Evolutionary conservation across 1,140 invertebrate species (phyloP).

Genomic region (Heterodera schachtii): DNA sequence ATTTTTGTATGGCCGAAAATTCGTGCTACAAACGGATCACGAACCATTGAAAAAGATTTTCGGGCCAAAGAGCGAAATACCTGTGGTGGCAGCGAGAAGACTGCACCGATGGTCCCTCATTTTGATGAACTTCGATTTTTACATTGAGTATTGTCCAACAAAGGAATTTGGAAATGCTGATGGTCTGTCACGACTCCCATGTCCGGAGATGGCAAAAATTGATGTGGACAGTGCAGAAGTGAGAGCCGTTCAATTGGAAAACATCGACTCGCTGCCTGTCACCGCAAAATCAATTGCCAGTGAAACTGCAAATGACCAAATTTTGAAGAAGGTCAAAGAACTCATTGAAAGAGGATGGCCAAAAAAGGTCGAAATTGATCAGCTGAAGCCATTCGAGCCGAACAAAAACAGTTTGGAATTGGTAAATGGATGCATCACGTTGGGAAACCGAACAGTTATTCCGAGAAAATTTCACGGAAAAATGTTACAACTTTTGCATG

Average conservation of each 20-base stretch:
- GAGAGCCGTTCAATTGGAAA: not conserved
- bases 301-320: slow-evolving; percentile 5
- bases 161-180: slow-evolving; percentile 15
- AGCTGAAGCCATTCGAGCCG: not conserved
- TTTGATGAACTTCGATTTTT: slow-evolving; percentile 8
- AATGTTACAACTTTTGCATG: slow-evolving; percentile 6
- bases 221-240: slow-evolving; percentile 35
- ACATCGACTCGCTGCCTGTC: not conserved
- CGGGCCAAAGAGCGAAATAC: slow-evolving; percentile 59
- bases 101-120: slow-evolving; percentile 55
- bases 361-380: slow-evolving; percentile 47
- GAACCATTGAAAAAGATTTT: slow-evolving; percentile 65
- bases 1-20: slow-evolving; percentile 56
- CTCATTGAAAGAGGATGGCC: slow-evolving; percentile 21
- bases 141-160: slow-evolving; percentile 17
- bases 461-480: not conserved
- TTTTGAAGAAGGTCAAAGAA: slow-evolving; percentile 5
- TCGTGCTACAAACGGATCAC: slow-evolving; percentile 59
- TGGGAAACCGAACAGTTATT: not conserved
- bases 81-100: slow-evolving; percentile 57
- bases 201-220: slow-evolving; percentile 40
- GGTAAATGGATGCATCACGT: not conserved
- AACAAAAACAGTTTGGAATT: not conserved
- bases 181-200: slow-evolving; percentile 40
- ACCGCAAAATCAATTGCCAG: not conserved